phyloP scores from a whole-genome alignment of 2,113 vertebrate species.

The Riparia riparia region DNA sequence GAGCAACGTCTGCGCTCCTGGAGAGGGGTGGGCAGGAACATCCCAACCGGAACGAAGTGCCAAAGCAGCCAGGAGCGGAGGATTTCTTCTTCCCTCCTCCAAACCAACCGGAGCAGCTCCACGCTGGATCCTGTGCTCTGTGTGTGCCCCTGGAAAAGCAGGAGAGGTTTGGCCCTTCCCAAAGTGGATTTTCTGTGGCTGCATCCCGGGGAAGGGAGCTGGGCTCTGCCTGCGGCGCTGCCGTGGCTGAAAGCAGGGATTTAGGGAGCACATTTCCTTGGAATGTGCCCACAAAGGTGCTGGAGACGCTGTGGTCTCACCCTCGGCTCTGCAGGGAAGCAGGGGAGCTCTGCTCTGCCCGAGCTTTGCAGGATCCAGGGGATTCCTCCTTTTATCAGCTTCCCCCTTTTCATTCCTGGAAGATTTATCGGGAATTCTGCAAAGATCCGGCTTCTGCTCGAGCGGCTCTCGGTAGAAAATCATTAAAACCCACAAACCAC shows the following conservation, averaged over 20 bases:
- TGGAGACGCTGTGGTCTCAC: fast-evolving
- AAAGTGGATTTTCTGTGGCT: not conserved
- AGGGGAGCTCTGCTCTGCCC: not conserved
- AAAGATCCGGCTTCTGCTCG: not conserved
- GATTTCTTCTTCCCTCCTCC: not conserved
- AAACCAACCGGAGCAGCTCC: not conserved
- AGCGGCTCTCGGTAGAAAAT: not conserved
- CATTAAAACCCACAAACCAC: not conserved
- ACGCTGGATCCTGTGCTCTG: fast-evolving
- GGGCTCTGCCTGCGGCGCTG: fast-evolving
- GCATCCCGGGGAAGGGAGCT: not conserved
- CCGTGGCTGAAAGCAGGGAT: fast-evolving
- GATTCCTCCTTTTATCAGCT: not conserved
- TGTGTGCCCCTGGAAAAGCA: not conserved
- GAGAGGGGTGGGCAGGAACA: not conserved
- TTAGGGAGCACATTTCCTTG: fast-evolving
- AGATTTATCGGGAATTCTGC: not conserved
- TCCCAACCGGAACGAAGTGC: fast-evolving
- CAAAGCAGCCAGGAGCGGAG: not conserved
- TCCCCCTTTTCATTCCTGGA: not conserved
- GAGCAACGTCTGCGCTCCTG: fast-evolving
- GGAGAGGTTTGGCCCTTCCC: not conserved
- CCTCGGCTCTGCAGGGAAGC: fast-evolving
- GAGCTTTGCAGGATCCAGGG: fast-evolving
- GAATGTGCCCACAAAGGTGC: fast-evolving